Evolutionary conservation across 1,140 invertebrate species (phyloP).

Genomic region (Drosophila melanogaster): DNA sequence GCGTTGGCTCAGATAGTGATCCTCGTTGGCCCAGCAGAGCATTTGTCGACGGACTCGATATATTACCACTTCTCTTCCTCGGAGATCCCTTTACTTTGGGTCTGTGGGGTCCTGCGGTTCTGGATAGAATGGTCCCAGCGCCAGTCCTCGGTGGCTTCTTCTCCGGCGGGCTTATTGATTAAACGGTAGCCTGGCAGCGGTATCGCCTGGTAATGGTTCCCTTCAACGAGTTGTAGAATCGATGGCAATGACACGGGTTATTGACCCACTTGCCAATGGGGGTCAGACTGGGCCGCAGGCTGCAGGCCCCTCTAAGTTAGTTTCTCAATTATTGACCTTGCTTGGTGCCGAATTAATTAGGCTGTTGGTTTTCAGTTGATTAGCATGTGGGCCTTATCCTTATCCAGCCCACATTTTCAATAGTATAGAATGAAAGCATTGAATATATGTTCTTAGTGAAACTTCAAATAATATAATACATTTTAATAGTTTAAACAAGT

Average conservation of each 20-base stretch:
- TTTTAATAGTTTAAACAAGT: no score
- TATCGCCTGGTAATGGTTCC: slow-evolving; percentile 24
- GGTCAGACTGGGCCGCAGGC: slow-evolving; percentile 10
- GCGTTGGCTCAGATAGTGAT: slow-evolving; percentile 65
- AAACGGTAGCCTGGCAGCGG: slow-evolving; percentile 40
- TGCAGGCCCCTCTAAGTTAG: neutral
- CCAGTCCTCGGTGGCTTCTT: neutral
- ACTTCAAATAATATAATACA: no score
- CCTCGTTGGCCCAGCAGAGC: slow-evolving; percentile 79
- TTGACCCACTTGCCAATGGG: slow-evolving; percentile 31
- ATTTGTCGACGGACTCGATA: slow-evolving; percentile 31
- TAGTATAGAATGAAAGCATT: no score
- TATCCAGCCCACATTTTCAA: no score
- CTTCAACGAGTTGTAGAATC: slow-evolving; percentile 50
- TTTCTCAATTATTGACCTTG: slow-evolving; percentile 27
- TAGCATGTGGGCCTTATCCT: no score
- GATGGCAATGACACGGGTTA: slow-evolving; percentile 58
- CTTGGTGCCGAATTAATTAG: slow-evolving; percentile 9
- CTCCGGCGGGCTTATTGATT: slow-evolving; percentile 46
- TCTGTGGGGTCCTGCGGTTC: neutral
- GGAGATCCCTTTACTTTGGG: neutral
- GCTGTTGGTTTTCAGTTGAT: no score
- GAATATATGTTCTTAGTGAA: no score
- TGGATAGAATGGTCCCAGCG: neutral
- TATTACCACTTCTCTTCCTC: neutral